Evolutionary conservation across 2,888 invertebrate genomes (phyloP).

Genomic region (Drosophila villosipedis): DNA sequence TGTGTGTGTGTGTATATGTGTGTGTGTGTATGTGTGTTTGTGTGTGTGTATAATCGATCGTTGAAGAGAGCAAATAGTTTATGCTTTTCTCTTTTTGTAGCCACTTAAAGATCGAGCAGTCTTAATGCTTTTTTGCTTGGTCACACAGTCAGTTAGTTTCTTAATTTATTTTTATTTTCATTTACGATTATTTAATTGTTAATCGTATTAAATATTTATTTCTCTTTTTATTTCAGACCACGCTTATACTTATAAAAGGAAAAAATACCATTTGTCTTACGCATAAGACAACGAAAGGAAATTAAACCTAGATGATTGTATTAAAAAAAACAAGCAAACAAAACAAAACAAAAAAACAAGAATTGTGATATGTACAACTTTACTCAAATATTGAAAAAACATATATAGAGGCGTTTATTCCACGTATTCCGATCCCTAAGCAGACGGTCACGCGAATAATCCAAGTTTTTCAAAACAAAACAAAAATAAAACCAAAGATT

Average conservation of each 20-base stretch:
- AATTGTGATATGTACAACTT: constrained; percentile 80
- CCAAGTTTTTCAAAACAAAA: constrained; percentile 25
- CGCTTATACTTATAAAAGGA: constrained; percentile 50
- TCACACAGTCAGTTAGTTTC: neutral
- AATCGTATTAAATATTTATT: neutral
- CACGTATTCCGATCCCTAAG: constrained; percentile 40
- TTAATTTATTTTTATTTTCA: constrained; percentile 7
- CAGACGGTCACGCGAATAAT: constrained; percentile 40
- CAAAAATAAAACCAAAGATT: constrained; percentile 69
- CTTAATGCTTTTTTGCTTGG: neutral
- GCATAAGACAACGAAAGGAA: constrained; percentile 58
- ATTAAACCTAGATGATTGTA: constrained; percentile 55
- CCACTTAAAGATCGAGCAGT: constrained; percentile 5
- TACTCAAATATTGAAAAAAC: constrained; percentile 77
- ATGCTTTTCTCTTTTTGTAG: constrained; percentile 16
- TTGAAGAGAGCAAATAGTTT: constrained; percentile 33
- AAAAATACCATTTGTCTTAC: constrained; percentile 55
- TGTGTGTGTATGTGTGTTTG: too few relatives aligned
- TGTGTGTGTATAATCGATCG: constrained; percentile 7
- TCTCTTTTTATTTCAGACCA: constrained; percentile 57
- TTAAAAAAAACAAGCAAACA: constrained; percentile 43
- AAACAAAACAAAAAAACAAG: constrained; percentile 45
- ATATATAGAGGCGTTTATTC: constrained; percentile 65
- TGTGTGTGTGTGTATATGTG: neutral
- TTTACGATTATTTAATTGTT: constrained; percentile 17